A percentile compares a stretch with the other conserved stretches of the same genome.
Evolutionary conservation across 2,888 invertebrate species (phyloP).

Genomic region (Heteromyza rotundicornis): DNA sequence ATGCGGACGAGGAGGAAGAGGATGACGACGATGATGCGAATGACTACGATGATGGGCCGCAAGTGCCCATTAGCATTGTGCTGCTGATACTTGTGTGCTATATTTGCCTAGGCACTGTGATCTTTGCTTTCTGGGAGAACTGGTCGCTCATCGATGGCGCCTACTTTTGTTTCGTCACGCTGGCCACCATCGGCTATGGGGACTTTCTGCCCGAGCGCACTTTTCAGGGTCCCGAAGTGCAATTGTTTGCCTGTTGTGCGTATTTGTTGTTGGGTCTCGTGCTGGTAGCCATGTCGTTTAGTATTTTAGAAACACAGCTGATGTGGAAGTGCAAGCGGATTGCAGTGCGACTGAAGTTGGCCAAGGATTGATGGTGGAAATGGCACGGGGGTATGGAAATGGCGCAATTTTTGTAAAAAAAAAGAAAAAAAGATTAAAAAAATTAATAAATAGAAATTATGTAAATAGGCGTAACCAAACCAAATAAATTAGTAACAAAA

Average conservation of each 20-base stretch:
- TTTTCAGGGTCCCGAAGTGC: constrained; percentile 65
- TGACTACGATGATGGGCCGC: constrained; percentile 38
- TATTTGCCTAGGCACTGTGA: constrained; percentile 76
- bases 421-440: not conserved
- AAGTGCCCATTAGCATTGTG: constrained; percentile 70
- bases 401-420: constrained; percentile 26
- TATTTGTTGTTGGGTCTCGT: constrained; percentile 81
- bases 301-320: constrained; percentile 81
- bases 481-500: not conserved
- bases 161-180: constrained; percentile 84
- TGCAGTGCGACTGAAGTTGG: constrained; percentile 73
- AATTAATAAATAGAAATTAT: not conserved
- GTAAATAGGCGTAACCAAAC: not conserved
- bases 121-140: constrained; percentile 81
- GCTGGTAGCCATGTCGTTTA: constrained; percentile 84
- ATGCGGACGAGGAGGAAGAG: constrained; percentile 33
- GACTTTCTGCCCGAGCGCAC: constrained; percentile 71
- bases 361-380: constrained; percentile 65
- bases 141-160: constrained; percentile 83
- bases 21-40: constrained; percentile 30
- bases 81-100: constrained; percentile 75
- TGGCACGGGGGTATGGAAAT: constrained; percentile 9
- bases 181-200: constrained; percentile 83
- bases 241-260: constrained; percentile 79
- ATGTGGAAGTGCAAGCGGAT: constrained; percentile 75